Evolutionary conservation across 2,888 invertebrate species (phyloP), one percentile per base, ranked within the genome.

Genomic region (Caenorhabditis virilis): DNA sequence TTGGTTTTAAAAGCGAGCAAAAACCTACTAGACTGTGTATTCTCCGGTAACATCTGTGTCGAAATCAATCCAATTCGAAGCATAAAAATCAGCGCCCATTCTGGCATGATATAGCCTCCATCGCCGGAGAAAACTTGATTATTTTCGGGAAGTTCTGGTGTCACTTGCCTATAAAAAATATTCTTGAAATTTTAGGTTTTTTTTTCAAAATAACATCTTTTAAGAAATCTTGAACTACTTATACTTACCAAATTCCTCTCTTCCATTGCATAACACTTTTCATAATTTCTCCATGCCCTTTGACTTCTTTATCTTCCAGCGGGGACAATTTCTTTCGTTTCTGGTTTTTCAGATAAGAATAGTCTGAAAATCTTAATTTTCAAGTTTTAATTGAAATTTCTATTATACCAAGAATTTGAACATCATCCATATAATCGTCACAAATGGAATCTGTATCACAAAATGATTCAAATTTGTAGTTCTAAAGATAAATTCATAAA

Each of bases 61-160:
- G 90, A 89, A 62, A 91, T 85, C 85, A 91, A 88, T 23, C 90
- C 91, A 84, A 90, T 89, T 65, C 90, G 85, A 35, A 91, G 84
- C 88, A 91, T 89, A 84, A 90, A 90, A 55, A 91, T 88, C 83
- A 91, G 89, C n/a, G 77, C 66, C 72, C 69, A 69, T 39, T 76
- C 76, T 1, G 76, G 76, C 22, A 57, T 38, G 25, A 74, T 53
- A 45, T 74, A 76, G 26, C 73, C 71, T 16, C 70, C 69, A 26
- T 46, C 48, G 22, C 49, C 42, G 1, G 61, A 61, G 30, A 58
- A 57, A 11, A 58, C 35, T 22, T 6, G 6, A 25, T n/a, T 18
- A 15, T 11, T 47, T n/a, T n/a, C n/a, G n/a, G n/a, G n/a, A n/a
- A n/a, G n/a, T n/a, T n/a, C n/a, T n/a, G n/a, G n/a, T n/a, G n/a